Evolutionary conservation across 1,140 invertebrate genomes (phyloP).

Genomic region (Drosophila orena): DNA sequence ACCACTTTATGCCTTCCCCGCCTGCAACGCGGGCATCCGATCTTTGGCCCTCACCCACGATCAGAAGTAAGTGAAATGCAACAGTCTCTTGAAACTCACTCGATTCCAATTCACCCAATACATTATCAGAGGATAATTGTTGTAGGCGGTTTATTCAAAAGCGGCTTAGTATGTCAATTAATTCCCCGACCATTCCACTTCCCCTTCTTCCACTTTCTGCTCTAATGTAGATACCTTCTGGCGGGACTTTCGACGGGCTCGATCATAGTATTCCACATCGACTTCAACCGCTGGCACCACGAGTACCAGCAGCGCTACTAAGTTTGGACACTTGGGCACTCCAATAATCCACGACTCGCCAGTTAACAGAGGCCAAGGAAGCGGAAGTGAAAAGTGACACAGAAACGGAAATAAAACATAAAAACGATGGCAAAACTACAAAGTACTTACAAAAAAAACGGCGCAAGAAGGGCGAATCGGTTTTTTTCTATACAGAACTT

Average conservation of each 20-base stretch:
- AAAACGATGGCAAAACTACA: constrained; percentile 20
- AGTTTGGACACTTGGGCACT: constrained; percentile 50
- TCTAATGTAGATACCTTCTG: constrained; percentile 92
- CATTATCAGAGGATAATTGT: too few relatives aligned
- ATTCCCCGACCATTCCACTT: too few relatives aligned
- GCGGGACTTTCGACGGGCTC: constrained; percentile 98
- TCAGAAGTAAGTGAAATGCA: constrained; percentile 93
- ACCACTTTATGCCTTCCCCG: constrained; percentile 98
- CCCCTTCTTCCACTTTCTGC: constrained; percentile 4
- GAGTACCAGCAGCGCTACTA: constrained; percentile 97
- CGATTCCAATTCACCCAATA: not conserved
- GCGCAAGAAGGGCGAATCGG: constrained; percentile 8
- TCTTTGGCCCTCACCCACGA: constrained; percentile 98
- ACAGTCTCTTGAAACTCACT: not conserved
- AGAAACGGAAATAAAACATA: not conserved
- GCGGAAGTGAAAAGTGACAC: constrained; percentile 10
- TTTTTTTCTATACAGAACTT: constrained; percentile 70
- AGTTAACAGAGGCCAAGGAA: constrained; percentile 29
- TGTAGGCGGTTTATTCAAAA: too few relatives aligned
- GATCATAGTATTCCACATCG: constrained; percentile 99
- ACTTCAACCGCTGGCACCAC: constrained; percentile 99
- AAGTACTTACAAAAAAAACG: constrained; percentile 40
- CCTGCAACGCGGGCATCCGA: constrained; percentile 96
- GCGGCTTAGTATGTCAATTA: too few relatives aligned
- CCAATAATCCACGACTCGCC: constrained; percentile 1